Evolutionary conservation across 1,140 invertebrate species (phyloP).

Genomic region (Caenorhabditis briggsae): DNA sequence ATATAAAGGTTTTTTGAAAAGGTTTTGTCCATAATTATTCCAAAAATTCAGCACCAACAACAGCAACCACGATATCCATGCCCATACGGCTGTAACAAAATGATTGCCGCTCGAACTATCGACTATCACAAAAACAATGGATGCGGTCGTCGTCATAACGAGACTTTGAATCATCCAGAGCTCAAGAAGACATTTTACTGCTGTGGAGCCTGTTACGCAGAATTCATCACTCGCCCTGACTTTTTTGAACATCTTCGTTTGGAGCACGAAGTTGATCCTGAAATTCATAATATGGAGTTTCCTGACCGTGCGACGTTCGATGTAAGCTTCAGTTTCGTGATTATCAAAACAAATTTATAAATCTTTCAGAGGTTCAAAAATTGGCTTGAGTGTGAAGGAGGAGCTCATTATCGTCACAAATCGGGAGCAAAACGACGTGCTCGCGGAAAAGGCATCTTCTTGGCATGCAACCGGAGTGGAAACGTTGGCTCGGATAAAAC

Average conservation of each 20-base stretch:
- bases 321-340: neutral
- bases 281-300: conserved; percentile 38
- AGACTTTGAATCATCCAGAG: neutral
- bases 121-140: conserved; percentile 63
- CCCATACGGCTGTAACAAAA: conserved; percentile 62
- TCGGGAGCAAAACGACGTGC: conserved; percentile 56
- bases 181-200: conserved; percentile 47
- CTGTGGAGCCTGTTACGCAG: conserved; percentile 53
- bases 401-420: conserved; percentile 64
- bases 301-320: conserved; percentile 1
- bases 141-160: conserved; percentile 40
- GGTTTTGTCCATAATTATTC: too few species aligned
- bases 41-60: too few species aligned
- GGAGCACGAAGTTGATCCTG: conserved; percentile 59
- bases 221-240: conserved; percentile 45
- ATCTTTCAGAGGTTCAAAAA: conserved; percentile 52
- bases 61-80: conserved; percentile 20
- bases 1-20: neutral
- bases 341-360: neutral
- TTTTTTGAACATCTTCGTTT: conserved; percentile 52
- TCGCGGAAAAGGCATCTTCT: conserved; percentile 62
- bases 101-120: conserved; percentile 57
- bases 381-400: conserved; percentile 61
- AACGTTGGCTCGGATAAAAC: neutral
- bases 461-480: conserved; percentile 59